A percentile compares a stretch with the other conserved stretches of the same genome.
phyloP scores from a whole-genome alignment of 2,888 invertebrate species.

The Papilio gigon region DNA sequence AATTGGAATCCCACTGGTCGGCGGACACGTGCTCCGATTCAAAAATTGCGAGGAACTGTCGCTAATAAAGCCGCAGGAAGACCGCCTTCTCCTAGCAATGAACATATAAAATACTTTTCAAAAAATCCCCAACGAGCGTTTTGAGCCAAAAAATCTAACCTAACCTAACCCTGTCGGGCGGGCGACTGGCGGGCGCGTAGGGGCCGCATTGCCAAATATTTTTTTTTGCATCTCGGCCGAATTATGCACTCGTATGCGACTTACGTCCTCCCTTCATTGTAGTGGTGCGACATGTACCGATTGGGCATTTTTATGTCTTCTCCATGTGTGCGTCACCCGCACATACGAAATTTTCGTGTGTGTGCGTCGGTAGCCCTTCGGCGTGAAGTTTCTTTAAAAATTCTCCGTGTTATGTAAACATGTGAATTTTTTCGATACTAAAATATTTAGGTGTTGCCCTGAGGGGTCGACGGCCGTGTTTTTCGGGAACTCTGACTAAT shows the following conservation, averaged over 20 bases:
- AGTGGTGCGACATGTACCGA: slow-evolving; percentile 81
- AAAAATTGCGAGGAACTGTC: slow-evolving; percentile 74
- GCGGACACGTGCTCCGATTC: slow-evolving; percentile 60
- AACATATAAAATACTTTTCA: slow-evolving; percentile 72
- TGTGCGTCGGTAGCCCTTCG: slow-evolving; percentile 75
- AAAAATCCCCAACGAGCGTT: slow-evolving; percentile 80
- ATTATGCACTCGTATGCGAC: slow-evolving; percentile 83
- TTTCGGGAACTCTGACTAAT: slow-evolving; percentile 82
- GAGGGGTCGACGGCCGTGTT: slow-evolving; percentile 74
- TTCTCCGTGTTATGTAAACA: slow-evolving; percentile 80
- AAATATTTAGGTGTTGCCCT: slow-evolving; percentile 78
- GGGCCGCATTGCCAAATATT: slow-evolving; percentile 83
- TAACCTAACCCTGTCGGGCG: slow-evolving; percentile 82
- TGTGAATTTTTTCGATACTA: slow-evolving; percentile 68
- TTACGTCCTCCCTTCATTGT: slow-evolving; percentile 82
- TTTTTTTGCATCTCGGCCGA: slow-evolving; percentile 83
- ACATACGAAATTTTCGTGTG: slow-evolving; percentile 67
- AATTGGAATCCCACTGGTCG: slow-evolving; percentile 64
- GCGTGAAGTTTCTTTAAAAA: slow-evolving; percentile 74
- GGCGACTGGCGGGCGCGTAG: slow-evolving; percentile 82
- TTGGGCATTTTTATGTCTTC: slow-evolving; percentile 76
- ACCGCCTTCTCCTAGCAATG: slow-evolving; percentile 68
- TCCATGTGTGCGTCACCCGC: slow-evolving; percentile 72
- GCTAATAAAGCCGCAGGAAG: slow-evolving; percentile 67
- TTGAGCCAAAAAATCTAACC: slow-evolving; percentile 83